Percentiles rank a stretch among this genome's conserved stretches.
phyloP scores from a whole-genome alignment of 1,140 invertebrate species.

The Platyscapa corneri region DNA sequence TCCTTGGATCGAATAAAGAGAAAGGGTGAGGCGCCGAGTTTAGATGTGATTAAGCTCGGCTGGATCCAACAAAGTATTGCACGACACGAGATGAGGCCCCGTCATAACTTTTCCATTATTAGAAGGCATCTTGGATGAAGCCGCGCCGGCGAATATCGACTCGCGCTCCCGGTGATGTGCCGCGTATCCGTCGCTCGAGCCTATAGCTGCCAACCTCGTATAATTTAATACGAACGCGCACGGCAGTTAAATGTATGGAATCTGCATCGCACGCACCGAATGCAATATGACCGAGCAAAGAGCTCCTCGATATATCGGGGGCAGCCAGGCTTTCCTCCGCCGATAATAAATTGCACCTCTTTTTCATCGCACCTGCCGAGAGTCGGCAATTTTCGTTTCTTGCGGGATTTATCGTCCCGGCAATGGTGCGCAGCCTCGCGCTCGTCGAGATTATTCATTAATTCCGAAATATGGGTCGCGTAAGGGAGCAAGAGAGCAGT shows the following conservation, averaged over 20 bases:
- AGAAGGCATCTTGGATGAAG: background rate
- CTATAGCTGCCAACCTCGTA: background rate
- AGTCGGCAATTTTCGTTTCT: conserved; percentile 38
- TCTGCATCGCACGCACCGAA: background rate
- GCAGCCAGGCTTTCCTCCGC: background rate
- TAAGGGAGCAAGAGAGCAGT: background rate
- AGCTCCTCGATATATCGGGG: background rate
- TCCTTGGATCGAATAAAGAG: background rate
- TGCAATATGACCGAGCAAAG: background rate
- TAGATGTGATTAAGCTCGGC: conserved; percentile 39
- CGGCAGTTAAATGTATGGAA: background rate
- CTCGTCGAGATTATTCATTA: conserved; percentile 23
- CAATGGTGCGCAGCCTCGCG: background rate
- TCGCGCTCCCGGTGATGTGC: background rate
- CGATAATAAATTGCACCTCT: conserved; percentile 28
- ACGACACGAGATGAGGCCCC: background rate
- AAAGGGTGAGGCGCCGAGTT: background rate
- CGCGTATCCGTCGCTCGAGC: background rate
- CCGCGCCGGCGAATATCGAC: background rate
- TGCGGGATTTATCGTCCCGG: conserved; percentile 19
- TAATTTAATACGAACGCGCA: conserved; percentile 25
- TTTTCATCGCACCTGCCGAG: conserved; percentile 41
- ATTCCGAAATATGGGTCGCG: conserved; percentile 25
- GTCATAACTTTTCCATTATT: conserved; percentile 48
- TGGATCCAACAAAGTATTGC: conserved; percentile 36